Evolutionary conservation across 2,888 invertebrate species (phyloP).

Genomic region (Cactoblastis cactorum): DNA sequence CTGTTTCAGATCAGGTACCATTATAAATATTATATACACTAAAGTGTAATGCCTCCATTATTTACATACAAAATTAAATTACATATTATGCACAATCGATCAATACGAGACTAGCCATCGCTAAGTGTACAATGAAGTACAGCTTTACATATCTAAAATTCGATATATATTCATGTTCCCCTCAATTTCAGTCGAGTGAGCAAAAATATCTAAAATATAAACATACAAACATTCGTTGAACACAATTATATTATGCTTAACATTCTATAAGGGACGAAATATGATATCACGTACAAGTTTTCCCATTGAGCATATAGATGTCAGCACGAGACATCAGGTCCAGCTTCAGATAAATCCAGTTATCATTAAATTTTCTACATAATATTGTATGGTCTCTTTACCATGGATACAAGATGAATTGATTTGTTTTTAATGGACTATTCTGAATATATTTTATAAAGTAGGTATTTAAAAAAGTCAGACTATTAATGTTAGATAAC

Average conservation of each 20-base stretch:
- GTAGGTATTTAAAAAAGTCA: no score
- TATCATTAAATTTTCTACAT: no score
- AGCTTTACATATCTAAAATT: slow-evolving; percentile 56
- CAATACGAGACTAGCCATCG: slow-evolving; percentile 71
- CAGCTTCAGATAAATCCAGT: no score
- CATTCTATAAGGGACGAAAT: slow-evolving; percentile 35
- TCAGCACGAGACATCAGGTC: neutral
- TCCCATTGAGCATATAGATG: slow-evolving; percentile 1
- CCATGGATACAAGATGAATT: no score
- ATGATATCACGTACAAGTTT: slow-evolving; percentile 16
- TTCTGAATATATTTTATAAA: no score
- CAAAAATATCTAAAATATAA: slow-evolving; percentile 35
- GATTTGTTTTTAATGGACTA: no score
- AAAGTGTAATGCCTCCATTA: slow-evolving; percentile 25
- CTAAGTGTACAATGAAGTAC: slow-evolving; percentile 50
- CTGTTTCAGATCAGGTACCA: slow-evolving; percentile 47
- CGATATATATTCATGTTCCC: slow-evolving; percentile 62
- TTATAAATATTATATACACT: slow-evolving; percentile 25
- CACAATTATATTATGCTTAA: slow-evolving; percentile 48
- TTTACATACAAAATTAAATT: slow-evolving; percentile 26
- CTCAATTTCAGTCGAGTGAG: slow-evolving; percentile 55
- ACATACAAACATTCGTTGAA: slow-evolving; percentile 63
- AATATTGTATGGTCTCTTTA: no score
- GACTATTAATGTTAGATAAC: no score
- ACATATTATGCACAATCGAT: slow-evolving; percentile 69